phyloP scores from a whole-genome alignment of 2,888 invertebrate genomes.

The Hololepta plana region DNA sequence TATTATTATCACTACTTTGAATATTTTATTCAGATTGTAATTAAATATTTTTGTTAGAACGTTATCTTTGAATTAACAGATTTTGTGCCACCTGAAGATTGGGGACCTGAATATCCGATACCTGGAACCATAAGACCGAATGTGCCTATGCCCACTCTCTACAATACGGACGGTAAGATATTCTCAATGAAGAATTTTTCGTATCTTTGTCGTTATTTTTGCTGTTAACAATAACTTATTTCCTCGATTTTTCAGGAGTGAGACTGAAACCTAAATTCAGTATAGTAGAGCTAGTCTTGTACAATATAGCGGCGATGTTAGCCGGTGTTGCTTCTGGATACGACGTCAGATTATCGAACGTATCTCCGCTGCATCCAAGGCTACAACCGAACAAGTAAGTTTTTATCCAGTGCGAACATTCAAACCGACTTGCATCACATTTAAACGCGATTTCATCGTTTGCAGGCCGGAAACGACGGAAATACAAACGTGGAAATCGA shows the following conservation, averaged over 20 bases:
- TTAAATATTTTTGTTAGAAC: too few species aligned
- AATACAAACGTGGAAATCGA: conserved; percentile 23
- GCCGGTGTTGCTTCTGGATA: conserved; percentile 85
- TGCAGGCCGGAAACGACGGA: conserved; percentile 27
- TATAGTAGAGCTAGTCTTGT: conserved; percentile 60
- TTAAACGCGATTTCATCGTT: neutral
- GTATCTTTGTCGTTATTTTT: conserved; percentile 2
- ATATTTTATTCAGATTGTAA: too few species aligned
- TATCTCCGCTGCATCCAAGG: conserved; percentile 65
- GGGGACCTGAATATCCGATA: conserved; percentile 44
- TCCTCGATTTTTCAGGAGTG: conserved; percentile 21
- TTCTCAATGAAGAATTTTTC: conserved; percentile 3
- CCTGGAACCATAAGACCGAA: conserved; percentile 32
- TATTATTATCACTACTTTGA: too few species aligned
- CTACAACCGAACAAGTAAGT: conserved; percentile 40
- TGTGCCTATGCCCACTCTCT: conserved; percentile 66
- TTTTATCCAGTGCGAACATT: neutral
- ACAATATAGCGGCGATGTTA: conserved; percentile 81
- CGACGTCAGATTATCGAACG: conserved; percentile 77
- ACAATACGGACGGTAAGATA: conserved; percentile 53
- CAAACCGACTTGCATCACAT: neutral
- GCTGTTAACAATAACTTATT: neutral
- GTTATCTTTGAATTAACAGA: conserved; percentile 19
- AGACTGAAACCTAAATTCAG: conserved; percentile 48
- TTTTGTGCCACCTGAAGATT: conserved; percentile 35